phyloP scores from a whole-genome alignment of 1,140 invertebrate species.

The Drosophila elegans region DNA sequence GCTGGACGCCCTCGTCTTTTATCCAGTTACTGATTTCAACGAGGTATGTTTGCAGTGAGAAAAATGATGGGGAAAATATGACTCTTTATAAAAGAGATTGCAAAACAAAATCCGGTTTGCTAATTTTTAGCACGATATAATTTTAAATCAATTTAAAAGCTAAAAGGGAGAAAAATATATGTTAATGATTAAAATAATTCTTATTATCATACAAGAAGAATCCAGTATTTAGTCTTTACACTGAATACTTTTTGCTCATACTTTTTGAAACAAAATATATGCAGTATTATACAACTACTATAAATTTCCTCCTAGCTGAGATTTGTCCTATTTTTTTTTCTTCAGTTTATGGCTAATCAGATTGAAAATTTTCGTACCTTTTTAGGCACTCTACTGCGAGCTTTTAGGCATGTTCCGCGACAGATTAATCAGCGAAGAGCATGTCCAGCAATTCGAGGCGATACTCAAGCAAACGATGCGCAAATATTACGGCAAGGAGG shows the following conservation, averaged over 20 bases:
- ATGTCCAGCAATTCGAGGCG: slow-evolving; percentile 88
- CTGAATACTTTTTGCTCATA: no score
- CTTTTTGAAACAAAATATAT: no score
- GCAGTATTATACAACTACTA: no score
- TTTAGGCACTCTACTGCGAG: slow-evolving; percentile 91
- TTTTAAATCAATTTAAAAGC: neutral
- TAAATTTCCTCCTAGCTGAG: neutral
- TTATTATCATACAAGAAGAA: no score
- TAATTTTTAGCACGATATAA: neutral
- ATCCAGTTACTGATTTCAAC: slow-evolving; percentile 74
- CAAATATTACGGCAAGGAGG: slow-evolving; percentile 84
- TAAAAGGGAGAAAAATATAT: no score
- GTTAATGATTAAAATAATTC: no score
- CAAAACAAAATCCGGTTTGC: no score
- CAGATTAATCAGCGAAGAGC: slow-evolving; percentile 89
- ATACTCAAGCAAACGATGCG: slow-evolving; percentile 87
- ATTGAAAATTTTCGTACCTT: slow-evolving; percentile 1
- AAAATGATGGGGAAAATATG: neutral
- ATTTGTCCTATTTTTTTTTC: neutral
- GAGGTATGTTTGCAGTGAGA: slow-evolving; percentile 54
- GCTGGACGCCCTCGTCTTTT: slow-evolving; percentile 65
- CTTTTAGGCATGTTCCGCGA: slow-evolving; percentile 91
- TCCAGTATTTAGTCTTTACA: no score
- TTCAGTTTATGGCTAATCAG: slow-evolving; percentile 11
- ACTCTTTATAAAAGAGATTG: neutral